phyloP scores from a whole-genome alignment of 2,113 vertebrate genomes.

The Pan troglodytes region DNA sequence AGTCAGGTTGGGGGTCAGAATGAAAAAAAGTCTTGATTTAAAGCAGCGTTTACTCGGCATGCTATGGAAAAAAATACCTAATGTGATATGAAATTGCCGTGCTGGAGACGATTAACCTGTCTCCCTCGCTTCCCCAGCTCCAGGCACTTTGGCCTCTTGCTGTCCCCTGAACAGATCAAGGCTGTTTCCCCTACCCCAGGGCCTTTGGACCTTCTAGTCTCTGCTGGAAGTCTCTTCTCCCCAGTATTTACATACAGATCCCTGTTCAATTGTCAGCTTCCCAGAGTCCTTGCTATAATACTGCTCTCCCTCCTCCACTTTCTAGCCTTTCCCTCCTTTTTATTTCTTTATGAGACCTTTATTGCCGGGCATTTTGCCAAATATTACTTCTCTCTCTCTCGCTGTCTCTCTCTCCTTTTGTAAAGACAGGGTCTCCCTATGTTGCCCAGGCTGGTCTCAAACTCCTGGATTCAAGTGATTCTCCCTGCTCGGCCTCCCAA shows the following conservation, averaged over 20 bases:
- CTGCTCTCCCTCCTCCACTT: not conserved
- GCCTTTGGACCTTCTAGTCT: not conserved
- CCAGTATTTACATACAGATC: not conserved
- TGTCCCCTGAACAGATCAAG: not conserved
- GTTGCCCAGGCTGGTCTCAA: too few species aligned
- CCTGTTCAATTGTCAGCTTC: not conserved
- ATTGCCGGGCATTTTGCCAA: not conserved
- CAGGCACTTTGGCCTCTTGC: not conserved
- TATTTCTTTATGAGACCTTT: not conserved
- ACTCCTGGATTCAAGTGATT: too few species aligned
- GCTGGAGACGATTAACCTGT: not conserved
- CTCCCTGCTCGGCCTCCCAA: too few species aligned
- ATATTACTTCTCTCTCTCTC: not conserved
- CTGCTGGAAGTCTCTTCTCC: not conserved
- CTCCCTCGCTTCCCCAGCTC: not conserved
- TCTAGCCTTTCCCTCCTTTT: not conserved
- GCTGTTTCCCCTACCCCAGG: not conserved
- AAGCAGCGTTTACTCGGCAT: conserved; percentile 47
- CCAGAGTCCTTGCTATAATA: not conserved
- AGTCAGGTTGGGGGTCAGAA: conserved; percentile 67
- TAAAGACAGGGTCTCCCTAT: too few species aligned
- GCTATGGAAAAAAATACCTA: not conserved
- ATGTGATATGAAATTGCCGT: not conserved
- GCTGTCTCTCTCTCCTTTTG: too few species aligned
- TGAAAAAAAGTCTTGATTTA: conserved; percentile 51